Conservation (phyloP, 2,797 vertebrate species). For the Apogon talboti region DNA sequence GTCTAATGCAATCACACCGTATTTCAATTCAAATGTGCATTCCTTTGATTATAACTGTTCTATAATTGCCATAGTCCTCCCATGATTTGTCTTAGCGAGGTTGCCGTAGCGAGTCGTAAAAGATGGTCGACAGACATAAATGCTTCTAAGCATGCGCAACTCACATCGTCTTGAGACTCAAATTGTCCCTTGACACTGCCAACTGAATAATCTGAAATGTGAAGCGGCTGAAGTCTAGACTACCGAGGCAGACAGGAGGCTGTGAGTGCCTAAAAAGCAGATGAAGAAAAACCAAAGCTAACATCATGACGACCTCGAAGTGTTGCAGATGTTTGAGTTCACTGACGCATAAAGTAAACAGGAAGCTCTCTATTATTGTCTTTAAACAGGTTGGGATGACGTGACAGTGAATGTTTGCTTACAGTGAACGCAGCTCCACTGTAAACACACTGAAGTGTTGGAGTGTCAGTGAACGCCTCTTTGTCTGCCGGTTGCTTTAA, state of each 20-base stretch:
- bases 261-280: constrained; percentile 17
- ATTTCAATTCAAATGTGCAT: no score
- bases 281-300: constrained; percentile 4
- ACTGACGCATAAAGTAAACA: constrained; percentile 51
- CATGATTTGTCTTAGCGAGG: no score
- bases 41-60: no score
- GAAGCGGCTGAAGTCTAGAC: neutral
- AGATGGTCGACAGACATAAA: no score
- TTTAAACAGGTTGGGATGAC: constrained; percentile 1
- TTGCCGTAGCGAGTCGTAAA: no score
- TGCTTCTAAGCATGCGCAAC: no score
- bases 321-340: constrained; percentile 31
- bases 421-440: constrained; percentile 23
- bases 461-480: constrained; percentile 25
- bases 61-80: no score
- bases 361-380: constrained; percentile 25
- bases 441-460: constrained; percentile 32
- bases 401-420: constrained; percentile 28
- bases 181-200: no score
- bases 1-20: no score
- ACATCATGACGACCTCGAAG: constrained; percentile 1
- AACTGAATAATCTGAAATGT: neutral
- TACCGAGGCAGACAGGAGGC: neutral
- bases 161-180: no score
- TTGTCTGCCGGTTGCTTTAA: neutral